Conservation (phyloP, 2,888 invertebrate species). For the Dinocampus coccinellae region DNA sequence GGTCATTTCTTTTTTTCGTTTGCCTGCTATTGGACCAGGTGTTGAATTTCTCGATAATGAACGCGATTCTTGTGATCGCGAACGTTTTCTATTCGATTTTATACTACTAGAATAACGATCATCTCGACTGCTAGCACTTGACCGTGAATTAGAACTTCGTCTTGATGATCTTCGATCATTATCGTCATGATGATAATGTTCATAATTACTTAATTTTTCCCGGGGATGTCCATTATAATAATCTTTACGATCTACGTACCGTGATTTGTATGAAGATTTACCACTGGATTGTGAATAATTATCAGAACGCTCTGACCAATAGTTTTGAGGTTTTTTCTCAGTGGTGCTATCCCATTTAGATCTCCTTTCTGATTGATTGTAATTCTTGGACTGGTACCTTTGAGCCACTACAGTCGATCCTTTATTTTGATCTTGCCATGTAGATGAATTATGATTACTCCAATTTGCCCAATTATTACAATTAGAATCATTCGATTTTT, state of each 20-base stretch:
- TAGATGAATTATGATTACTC: background rate
- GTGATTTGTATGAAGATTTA: background rate
- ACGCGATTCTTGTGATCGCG: constrained; percentile 57
- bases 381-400: background rate
- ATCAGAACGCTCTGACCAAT: constrained; percentile 6
- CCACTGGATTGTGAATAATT: background rate
- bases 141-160: constrained; percentile 27
- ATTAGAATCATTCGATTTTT: constrained; percentile 17
- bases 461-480: constrained; percentile 30
- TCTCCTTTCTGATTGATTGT: background rate
- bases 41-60: constrained; percentile 42
- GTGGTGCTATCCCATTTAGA: background rate
- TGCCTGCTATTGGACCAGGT: constrained; percentile 35
- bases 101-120: constrained; percentile 37
- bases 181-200: constrained; percentile 14
- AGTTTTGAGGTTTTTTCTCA: background rate
- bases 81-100: constrained; percentile 55
- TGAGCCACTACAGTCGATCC: background rate
- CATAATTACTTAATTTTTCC: constrained; percentile 2
- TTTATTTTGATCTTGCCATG: background rate
- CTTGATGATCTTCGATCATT: constrained; percentile 2
- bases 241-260: constrained; percentile 34
- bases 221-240: constrained; percentile 39
- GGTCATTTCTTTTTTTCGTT: constrained; percentile 56
- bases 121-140: constrained; percentile 34